Evolutionary conservation across 2,113 vertebrate genomes (phyloP), one percentile per base, ranked within the genome.

Genomic region (Myotis davidii): DNA sequence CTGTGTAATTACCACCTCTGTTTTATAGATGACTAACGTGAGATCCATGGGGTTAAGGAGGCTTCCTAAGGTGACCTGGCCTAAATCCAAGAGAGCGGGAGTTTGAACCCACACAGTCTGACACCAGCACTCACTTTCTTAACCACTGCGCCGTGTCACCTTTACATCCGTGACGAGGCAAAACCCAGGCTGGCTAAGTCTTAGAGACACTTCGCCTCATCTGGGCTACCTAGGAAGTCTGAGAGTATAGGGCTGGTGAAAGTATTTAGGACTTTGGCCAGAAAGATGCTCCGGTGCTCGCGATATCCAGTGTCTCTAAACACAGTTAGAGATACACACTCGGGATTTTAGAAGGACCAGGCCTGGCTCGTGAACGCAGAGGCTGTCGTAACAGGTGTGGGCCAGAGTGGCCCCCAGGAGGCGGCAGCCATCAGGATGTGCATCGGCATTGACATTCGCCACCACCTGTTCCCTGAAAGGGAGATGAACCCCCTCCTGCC

Each of bases 91-190:
- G 9, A 65, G 45, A 52, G 20, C 13, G 45, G 23, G 37, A 5
- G 7, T 52, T 56, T 61, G 32, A 39, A 45, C 32, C 4, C 37
- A 34, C 9, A 25, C 8, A 27, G 20, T 9, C 65, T 16, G 59
- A 45, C 16, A 3, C 3, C 3, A 27, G 13, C 52, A 42, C 11
- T 78, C 59, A 16, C 34, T 42, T 29, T 85, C 34, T 42, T 74
- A 73, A 54, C 72, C 12, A 67, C 27, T 16, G 6, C 3, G 4
- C n/a, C 18, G 5, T 20, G 0, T 0, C 18, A n/a, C 39, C 25
- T 27, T 32, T 59, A 13, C 13, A 1, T 72, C 1, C 0, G 10
- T 1, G 34, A 37, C 2, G 0, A 6, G 16, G 42, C 37, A 48
- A 29, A 21, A 13, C 34, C 32, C 20, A 79, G 67, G 9, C 48